Conservation (phyloP, 2,113 vertebrate genomes). For the Amphiprion ocellaris region DNA sequence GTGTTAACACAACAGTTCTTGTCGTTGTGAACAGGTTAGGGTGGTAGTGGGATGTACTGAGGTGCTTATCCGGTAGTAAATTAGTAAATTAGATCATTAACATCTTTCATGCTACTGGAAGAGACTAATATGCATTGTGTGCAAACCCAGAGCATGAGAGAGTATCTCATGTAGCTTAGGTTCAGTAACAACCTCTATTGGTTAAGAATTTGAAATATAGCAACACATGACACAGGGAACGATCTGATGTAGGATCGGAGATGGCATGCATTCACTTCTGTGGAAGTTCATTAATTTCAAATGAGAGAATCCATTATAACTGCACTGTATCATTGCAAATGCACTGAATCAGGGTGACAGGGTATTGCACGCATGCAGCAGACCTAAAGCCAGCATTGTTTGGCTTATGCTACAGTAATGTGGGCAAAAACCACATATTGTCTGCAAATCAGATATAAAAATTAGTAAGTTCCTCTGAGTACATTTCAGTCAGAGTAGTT, state of each 20-base stretch:
- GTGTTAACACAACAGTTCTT: constrained; percentile 3
- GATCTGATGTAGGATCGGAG: background rate
- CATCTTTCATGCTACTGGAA: constrained; percentile 10
- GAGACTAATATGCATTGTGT: constrained; percentile 1
- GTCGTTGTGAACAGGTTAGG: constrained; percentile 17
- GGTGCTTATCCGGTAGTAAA: constrained; percentile 16
- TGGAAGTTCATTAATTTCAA: constrained; percentile 53
- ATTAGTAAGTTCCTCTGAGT: background rate
- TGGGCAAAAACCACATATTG: background rate
- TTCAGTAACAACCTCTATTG: background rate
- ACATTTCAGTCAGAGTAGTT: background rate
- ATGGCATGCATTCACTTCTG: constrained; percentile 16
- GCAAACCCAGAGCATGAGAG: background rate
- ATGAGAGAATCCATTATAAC: constrained; percentile 50
- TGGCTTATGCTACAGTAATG: background rate
- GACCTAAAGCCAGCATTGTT: background rate
- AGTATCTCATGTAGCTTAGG: background rate
- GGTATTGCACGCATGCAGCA: constrained; percentile 11
- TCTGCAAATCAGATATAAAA: constrained; percentile 1
- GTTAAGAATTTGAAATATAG: constrained; percentile 11
- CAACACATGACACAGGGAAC: background rate
- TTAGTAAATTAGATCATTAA: constrained; percentile 35
- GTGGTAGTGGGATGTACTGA: constrained; percentile 31
- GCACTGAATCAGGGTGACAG: constrained; percentile 27
- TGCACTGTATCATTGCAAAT: background rate